Evolutionary conservation across 2,888 invertebrate genomes (phyloP).

Genomic region (Oscheius myriophilus): DNA sequence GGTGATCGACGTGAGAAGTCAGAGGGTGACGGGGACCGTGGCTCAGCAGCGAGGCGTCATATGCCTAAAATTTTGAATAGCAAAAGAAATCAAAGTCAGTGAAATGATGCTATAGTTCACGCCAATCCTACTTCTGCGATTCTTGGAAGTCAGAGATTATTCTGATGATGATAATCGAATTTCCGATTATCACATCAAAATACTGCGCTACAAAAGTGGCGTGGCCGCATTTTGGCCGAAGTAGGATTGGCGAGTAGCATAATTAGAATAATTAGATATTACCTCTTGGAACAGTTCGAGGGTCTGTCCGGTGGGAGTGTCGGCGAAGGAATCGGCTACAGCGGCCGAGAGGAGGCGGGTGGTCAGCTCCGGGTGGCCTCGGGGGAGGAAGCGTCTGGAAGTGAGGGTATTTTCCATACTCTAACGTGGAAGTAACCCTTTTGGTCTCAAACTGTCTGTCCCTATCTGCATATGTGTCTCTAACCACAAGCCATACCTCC

Average conservation of each 20-base stretch:
- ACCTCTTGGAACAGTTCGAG: slow-evolving; percentile 34
- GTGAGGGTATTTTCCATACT: too few relatives aligned
- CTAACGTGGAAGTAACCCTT: too few relatives aligned
- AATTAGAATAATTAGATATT: not conserved
- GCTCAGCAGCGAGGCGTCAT: slow-evolving; percentile 26
- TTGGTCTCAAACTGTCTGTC: not conserved
- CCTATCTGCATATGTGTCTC: not conserved
- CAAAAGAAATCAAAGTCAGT: not conserved
- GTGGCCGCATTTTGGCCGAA: too few relatives aligned
- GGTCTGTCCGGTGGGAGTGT: slow-evolving; percentile 24
- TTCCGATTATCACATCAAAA: too few relatives aligned
- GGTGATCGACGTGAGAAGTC: slow-evolving; percentile 28
- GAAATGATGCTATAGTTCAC: too few relatives aligned
- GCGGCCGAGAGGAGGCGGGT: slow-evolving; percentile 22
- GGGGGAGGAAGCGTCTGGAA: slow-evolving; percentile 27
- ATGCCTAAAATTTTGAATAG: slow-evolving; percentile 24
- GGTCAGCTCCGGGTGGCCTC: slow-evolving; percentile 33
- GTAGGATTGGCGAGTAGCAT: not conserved
- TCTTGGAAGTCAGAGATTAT: too few relatives aligned
- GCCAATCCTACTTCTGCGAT: too few relatives aligned
- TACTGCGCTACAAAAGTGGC: too few relatives aligned
- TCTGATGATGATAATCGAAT: too few relatives aligned
- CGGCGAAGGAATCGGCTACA: slow-evolving; percentile 14
- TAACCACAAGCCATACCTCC: too few relatives aligned
- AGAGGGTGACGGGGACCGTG: slow-evolving; percentile 27